Base-by-base conservation (phyloP, 2,888 invertebrate genomes). In the Poecilobothrus nobilitatus region DNA sequence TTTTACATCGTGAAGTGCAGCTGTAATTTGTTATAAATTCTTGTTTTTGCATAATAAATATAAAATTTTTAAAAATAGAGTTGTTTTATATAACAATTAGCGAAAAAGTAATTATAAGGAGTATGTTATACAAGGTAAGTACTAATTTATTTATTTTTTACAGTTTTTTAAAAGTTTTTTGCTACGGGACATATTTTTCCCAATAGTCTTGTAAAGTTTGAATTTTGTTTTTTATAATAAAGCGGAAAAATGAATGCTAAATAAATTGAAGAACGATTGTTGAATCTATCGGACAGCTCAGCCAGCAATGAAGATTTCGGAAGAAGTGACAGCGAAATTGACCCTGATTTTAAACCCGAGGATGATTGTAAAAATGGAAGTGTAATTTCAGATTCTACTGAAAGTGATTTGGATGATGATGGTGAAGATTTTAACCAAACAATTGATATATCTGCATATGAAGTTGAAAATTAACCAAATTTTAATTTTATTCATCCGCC, bases 311-410 rank as follows among this genome's bases (percentile, higher is more conserved):
- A 61, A 18, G 2, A 1, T 61, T 61, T 61, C n/a, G 61, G 61
- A 61, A 61, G n/a, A 2, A 61, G 61, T 61, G 61, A 61, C 61
- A 8, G 61, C n/a, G 61, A 61, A 61, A 61, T 61, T 61, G 61
- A 61, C n/a, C 61, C 5, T n/a, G 61, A 61, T 61, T 61, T 61
- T 18, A 9, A 61, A 18, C 61, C 61, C 1, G 61, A 18, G 61
- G 61, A 61, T 6, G 61, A 61, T n/a, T 61, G 61, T 6, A n/a
- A 61, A 61, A 6, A 61, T 61, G 61, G 10, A 61, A 61, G 61
- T 61, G 61, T n/a, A n/a, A n/a, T n/a, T n/a, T 61, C 6, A 61
- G 61, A 61, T 9, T 61, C 61, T 61, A 61, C 61, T 18, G 61
- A 61, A 61, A 61, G 61, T 61, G 61, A 61, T 18, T 61, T 61